Evolutionary conservation across 2,797 vertebrate species (phyloP).

Genomic region (Silurus aristotelis): DNA sequence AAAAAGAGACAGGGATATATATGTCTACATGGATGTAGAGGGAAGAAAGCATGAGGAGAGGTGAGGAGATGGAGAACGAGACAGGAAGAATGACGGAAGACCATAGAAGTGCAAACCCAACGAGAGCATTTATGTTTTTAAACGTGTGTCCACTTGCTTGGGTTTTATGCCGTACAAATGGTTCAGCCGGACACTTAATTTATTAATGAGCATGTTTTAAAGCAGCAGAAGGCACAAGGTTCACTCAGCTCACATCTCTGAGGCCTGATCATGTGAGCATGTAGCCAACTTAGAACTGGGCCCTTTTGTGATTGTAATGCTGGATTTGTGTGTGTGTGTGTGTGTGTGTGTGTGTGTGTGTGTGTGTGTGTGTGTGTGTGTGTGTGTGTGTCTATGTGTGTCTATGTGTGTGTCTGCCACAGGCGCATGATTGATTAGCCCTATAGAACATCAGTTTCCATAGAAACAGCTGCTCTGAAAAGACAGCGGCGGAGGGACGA

Average conservation of each 20-base stretch:
- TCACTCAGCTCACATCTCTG: conserved; percentile 34
- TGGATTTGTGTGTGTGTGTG: conserved; percentile 30
- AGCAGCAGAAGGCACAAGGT: background rate
- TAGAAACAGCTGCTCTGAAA: conserved; percentile 59
- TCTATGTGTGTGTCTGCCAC: conserved; percentile 24
- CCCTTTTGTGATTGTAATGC: conserved; percentile 46
- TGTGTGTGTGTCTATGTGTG: conserved; percentile 20
- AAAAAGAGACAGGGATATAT: background rate
- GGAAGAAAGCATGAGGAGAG: conserved; percentile 9
- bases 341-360: conserved; percentile 9
- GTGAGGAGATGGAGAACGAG: conserved; percentile 18
- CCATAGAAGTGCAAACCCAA: background rate
- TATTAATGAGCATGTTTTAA: conserved; percentile 27
- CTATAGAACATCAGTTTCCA: conserved; percentile 64
- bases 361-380: conserved; percentile 13
- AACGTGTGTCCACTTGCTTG: background rate
- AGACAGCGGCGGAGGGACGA: conserved; percentile 49
- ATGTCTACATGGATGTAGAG: conserved; percentile 1
- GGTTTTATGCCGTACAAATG: background rate
- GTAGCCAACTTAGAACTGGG: conserved; percentile 46
- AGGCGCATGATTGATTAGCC: conserved; percentile 55
- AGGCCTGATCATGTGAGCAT: conserved; percentile 61
- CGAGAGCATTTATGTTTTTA: background rate
- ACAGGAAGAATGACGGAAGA: conserved; percentile 35
- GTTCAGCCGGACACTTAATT: conserved; percentile 12